A percentile compares a stretch with the other conserved stretches of the same genome.
These are phyloP conservation scores for Eupithecia tripunctaria DNA, from an alignment of 2,888 invertebrate genomes.

Conservation along the genomic window DNA sequence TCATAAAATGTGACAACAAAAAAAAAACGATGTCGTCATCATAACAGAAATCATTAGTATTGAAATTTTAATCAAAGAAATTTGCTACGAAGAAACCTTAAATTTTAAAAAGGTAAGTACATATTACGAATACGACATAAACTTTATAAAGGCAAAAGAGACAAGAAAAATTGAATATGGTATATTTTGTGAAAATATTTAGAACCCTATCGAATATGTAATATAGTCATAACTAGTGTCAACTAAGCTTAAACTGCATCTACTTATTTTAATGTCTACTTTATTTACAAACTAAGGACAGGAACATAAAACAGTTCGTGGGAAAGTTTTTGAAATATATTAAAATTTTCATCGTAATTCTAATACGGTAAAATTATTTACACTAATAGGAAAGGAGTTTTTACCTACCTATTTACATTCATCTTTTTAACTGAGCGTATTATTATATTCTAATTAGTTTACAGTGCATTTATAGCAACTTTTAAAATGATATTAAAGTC, in stretches of 20 bases:
- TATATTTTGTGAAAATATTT: slow-evolving; percentile 70
- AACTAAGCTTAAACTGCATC: slow-evolving; percentile 59
- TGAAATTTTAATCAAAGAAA: slow-evolving; percentile 46
- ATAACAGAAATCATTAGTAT: slow-evolving; percentile 32
- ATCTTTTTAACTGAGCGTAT: slow-evolving; percentile 73
- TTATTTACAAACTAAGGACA: slow-evolving; percentile 81
- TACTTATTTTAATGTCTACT: slow-evolving; percentile 63
- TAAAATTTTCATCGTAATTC: slow-evolving; percentile 71
- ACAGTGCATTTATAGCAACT: slow-evolving; percentile 75
- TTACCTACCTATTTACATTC: slow-evolving; percentile 74
- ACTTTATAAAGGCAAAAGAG: slow-evolving; percentile 70
- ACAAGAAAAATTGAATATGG: slow-evolving; percentile 66
- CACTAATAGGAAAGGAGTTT: slow-evolving; percentile 69
- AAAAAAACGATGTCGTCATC: slow-evolving; percentile 54
- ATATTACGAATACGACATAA: slow-evolving; percentile 67
- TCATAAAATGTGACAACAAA: slow-evolving; percentile 69
- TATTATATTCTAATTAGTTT: slow-evolving; percentile 59
- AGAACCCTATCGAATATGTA: slow-evolving; percentile 62
- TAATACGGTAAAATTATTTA: slow-evolving; percentile 73
- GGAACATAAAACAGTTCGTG: slow-evolving; percentile 83
- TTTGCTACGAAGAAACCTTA: slow-evolving; percentile 58
- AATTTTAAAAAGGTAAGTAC: slow-evolving; percentile 78
- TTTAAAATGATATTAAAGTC: slow-evolving; percentile 42
- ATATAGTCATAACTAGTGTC: slow-evolving; percentile 49
- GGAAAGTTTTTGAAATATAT: slow-evolving; percentile 80